These are phyloP conservation scores for Halcyon chelicuti DNA, from an alignment of 2,797 vertebrate genomes.

Conservation along the genomic window DNA sequence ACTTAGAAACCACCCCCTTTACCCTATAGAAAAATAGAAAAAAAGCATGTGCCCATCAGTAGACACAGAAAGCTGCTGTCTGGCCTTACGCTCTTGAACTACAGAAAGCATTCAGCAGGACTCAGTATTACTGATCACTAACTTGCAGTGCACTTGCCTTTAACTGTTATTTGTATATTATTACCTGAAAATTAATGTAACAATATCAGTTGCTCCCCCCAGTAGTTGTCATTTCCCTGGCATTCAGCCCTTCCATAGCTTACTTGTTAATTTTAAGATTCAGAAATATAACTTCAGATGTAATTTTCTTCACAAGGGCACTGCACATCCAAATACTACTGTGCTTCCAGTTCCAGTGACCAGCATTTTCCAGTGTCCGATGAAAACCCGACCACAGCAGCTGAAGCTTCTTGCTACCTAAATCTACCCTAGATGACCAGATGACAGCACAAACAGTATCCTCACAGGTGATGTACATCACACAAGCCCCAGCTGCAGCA, in stretches of 20 bases:
- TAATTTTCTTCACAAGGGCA: background rate
- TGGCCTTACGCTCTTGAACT: background rate
- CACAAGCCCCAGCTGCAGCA: background rate
- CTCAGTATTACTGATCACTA: background rate
- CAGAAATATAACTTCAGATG: background rate
- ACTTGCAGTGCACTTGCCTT: background rate
- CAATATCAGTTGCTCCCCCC: background rate
- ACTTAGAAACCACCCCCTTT: constrained; percentile 28
- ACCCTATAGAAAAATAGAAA: background rate
- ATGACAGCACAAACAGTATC: background rate
- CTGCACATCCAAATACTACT: background rate
- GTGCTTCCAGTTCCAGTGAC: background rate
- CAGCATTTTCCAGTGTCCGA: background rate
- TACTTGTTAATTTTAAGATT: background rate
- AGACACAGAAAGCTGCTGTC: background rate
- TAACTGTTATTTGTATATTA: background rate
- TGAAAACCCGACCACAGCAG: background rate
- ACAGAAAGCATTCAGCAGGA: background rate
- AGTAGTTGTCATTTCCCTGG: background rate
- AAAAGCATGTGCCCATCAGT: background rate
- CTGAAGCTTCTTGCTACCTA: background rate
- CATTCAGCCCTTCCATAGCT: background rate
- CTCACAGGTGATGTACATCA: background rate
- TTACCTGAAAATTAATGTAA: background rate
- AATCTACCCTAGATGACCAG: background rate